phyloP scores from a whole-genome alignment of 2,888 invertebrate genomes.

The Lycocerus yunnanus region DNA sequence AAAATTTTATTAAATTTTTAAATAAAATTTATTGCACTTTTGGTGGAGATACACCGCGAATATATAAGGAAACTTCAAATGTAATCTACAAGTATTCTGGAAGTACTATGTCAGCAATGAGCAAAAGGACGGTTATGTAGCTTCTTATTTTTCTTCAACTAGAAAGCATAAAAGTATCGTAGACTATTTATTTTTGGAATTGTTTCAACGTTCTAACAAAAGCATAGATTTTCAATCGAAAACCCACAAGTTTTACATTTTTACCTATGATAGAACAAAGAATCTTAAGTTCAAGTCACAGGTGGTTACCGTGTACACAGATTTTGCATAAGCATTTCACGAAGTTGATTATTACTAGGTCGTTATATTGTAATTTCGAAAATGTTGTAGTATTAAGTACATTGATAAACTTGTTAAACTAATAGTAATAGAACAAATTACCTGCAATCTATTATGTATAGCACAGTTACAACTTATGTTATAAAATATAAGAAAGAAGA shows the following conservation, averaged over 20 bases:
- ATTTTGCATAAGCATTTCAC: not conserved
- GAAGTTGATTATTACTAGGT: not conserved
- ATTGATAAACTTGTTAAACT: not conserved
- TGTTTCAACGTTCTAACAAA: too few relatives aligned
- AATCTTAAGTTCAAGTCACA: not conserved
- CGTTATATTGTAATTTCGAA: not conserved
- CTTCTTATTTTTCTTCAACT: too few relatives aligned
- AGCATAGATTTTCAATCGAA: not conserved
- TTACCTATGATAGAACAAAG: not conserved
- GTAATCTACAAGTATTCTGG: too few relatives aligned
- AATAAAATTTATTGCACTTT: too few relatives aligned
- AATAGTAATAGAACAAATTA: not conserved
- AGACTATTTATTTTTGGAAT: too few relatives aligned
- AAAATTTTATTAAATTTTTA: too few relatives aligned
- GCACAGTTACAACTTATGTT: not conserved
- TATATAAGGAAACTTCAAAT: too few relatives aligned
- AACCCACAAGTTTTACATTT: not conserved
- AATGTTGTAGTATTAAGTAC: not conserved
- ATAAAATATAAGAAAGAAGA: too few relatives aligned
- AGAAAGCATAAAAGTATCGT: too few relatives aligned
- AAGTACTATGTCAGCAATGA: too few relatives aligned
- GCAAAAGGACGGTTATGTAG: too few relatives aligned
- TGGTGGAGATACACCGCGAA: too few relatives aligned
- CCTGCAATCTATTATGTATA: not conserved
- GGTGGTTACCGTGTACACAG: not conserved